phyloP scores from a whole-genome alignment of 2,113 vertebrate species.

The Trichechus manatus region DNA sequence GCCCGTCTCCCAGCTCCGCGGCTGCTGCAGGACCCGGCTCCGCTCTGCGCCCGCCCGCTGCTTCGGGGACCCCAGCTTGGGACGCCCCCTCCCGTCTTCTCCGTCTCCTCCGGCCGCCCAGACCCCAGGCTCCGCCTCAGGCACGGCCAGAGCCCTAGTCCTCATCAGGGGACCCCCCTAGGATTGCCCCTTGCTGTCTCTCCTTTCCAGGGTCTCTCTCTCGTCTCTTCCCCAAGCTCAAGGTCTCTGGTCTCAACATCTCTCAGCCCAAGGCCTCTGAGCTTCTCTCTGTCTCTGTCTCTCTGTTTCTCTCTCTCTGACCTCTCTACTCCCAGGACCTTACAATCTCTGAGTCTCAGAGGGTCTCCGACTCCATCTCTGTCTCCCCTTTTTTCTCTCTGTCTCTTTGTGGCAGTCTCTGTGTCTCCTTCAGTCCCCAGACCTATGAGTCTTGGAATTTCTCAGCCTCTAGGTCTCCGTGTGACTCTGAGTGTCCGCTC shows the following conservation, averaged over 20 bases:
- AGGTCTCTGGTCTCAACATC: constrained; percentile 68
- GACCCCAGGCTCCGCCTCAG: constrained; percentile 62
- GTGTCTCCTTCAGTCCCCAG: neutral
- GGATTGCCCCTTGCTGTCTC: constrained; percentile 29
- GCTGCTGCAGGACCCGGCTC: constrained; percentile 81
- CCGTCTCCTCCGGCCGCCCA: constrained; percentile 45
- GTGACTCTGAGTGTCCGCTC: constrained; percentile 7
- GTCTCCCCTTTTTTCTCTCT: neutral
- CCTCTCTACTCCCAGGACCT: constrained; percentile 62
- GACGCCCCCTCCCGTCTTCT: constrained; percentile 66
- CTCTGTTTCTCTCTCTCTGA: constrained; percentile 25
- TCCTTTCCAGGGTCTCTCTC: constrained; percentile 11
- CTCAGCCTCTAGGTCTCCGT: neutral
- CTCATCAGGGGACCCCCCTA: neutral
- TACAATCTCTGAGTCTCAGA: constrained; percentile 29
- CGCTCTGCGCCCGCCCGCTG: constrained; percentile 75
- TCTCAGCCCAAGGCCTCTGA: constrained; percentile 21
- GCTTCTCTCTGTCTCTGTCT: neutral
- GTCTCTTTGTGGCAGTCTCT: neutral
- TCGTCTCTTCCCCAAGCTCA: constrained; percentile 45
- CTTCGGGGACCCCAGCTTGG: constrained; percentile 74
- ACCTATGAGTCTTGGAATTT: neutral
- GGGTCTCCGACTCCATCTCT: neutral
- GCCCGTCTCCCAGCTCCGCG: constrained; percentile 79
- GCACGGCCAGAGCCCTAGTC: constrained; percentile 20